phyloP scores from a whole-genome alignment of 1,140 invertebrate genomes.

The Drosophila insularis region DNA sequence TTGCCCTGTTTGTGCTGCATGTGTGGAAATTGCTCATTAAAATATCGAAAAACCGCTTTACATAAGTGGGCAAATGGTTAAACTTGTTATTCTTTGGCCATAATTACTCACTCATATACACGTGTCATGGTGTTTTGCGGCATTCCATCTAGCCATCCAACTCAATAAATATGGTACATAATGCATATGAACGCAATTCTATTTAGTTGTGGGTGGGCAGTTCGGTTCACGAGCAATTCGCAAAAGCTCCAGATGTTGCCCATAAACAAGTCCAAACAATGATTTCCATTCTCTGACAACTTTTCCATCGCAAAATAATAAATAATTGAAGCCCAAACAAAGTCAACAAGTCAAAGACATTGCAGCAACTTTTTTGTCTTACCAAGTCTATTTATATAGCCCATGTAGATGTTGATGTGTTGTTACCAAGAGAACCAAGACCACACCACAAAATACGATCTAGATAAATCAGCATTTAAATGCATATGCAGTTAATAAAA shows the following conservation, averaged over 20 bases:
- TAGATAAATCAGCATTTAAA: constrained; percentile 57
- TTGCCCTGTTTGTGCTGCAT: constrained; percentile 20
- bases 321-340: constrained; percentile 71
- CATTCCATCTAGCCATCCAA: constrained; percentile 3
- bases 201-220: constrained; percentile 23
- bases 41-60: constrained; percentile 50
- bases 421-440: constrained; percentile 63
- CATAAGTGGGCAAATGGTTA: constrained; percentile 33
- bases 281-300: constrained; percentile 58
- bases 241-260: constrained; percentile 49
- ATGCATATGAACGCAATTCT: background rate
- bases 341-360: constrained; percentile 78
- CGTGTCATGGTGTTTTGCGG: constrained; percentile 10
- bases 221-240: constrained; percentile 22
- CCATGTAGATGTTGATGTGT: constrained; percentile 7
- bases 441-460: constrained; percentile 60
- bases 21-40: constrained; percentile 64
- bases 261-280: constrained; percentile 68
- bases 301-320: constrained; percentile 66
- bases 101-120: constrained; percentile 9
- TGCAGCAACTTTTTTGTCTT: constrained; percentile 54
- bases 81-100: background rate
- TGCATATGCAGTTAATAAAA: constrained; percentile 38
- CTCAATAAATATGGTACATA: background rate
- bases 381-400: constrained; percentile 35